Evolutionary conservation across 2,888 invertebrate genomes (phyloP).

Genomic region (Caenorhabditis panamensis): DNA sequence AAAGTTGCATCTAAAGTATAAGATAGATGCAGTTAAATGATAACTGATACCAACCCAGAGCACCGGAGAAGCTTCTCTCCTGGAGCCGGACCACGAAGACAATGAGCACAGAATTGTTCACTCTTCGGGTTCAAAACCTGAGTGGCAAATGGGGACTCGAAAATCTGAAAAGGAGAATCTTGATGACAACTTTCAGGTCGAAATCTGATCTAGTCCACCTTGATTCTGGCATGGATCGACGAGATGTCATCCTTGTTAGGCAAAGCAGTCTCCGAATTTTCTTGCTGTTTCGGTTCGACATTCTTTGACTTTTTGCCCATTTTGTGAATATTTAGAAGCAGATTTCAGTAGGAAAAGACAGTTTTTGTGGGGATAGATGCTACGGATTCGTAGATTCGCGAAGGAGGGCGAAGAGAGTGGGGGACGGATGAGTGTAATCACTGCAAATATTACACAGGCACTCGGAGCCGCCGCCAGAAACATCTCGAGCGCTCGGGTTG

Average conservation of each 20-base stretch:
- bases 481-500: conserved; percentile 9
- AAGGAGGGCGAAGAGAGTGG: conserved; percentile 25
- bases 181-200: neutral
- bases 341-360: neutral
- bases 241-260: conserved; percentile 60
- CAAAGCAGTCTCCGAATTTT: conserved; percentile 17
- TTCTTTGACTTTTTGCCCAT: conserved; percentile 29
- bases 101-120: conserved; percentile 76
- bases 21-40: conserved; percentile 1
- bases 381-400: conserved; percentile 32
- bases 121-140: conserved; percentile 73
- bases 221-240: conserved; percentile 68
- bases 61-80: conserved; percentile 75
- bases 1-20: conserved; percentile 59
- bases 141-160: conserved; percentile 78
- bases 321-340: conserved; percentile 24
- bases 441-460: conserved; percentile 60
- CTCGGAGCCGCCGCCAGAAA: conserved; percentile 32
- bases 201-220: conserved; percentile 37
- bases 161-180: conserved; percentile 59
- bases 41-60: conserved; percentile 49
- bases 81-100: conserved; percentile 70
- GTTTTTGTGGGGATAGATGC: conserved; percentile 3
- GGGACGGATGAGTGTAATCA: conserved; percentile 53
- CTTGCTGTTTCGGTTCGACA: neutral